Percentiles rank a stretch among this genome's conserved stretches.
phyloP scores from a whole-genome alignment of 2,113 vertebrate genomes.

The Muntiacus reevesi region DNA sequence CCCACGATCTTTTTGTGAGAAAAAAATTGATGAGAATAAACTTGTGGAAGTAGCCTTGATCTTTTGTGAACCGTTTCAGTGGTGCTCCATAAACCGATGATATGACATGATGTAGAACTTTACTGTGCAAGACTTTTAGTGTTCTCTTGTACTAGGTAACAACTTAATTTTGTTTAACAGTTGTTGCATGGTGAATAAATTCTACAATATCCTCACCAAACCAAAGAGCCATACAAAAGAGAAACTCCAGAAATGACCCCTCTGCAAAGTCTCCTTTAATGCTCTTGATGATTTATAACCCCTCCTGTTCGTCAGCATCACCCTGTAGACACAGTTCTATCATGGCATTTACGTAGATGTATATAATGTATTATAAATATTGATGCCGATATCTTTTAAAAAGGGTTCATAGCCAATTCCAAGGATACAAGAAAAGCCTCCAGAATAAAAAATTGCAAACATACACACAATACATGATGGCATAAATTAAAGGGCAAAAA shows the following conservation, averaged over 20 bases:
- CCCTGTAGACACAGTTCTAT: background rate
- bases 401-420: background rate
- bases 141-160: background rate
- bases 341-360: background rate
- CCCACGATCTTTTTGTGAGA: background rate
- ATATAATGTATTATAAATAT: background rate
- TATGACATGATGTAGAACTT: background rate
- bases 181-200: background rate
- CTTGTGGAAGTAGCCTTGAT: background rate
- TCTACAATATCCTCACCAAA: background rate
- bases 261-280: background rate
- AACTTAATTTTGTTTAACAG: conserved; percentile 31
- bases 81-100: background rate
- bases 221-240: background rate
- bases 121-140: background rate
- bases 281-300: background rate
- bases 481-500: background rate
- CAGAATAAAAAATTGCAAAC: background rate
- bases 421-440: background rate
- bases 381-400: background rate
- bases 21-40: background rate
- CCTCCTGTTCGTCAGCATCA: background rate
- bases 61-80: background rate
- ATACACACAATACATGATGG: background rate
- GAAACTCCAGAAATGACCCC: background rate